phyloP scores from a whole-genome alignment of 1,140 invertebrate genomes.

The Sycophaga agraensis region DNA sequence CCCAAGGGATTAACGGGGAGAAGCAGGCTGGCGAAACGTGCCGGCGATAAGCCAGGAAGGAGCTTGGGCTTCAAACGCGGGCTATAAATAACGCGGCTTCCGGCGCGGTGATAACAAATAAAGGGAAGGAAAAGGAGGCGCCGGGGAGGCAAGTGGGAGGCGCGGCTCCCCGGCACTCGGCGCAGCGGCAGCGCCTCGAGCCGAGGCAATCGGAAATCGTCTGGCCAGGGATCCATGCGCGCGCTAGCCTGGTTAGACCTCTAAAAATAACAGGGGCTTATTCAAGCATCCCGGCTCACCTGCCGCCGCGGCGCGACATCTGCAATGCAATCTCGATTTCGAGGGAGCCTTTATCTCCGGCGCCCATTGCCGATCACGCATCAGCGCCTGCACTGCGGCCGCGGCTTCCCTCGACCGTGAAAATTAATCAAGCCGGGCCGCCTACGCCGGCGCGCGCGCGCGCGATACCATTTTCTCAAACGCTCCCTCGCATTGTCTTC shows the following conservation, averaged over 20 bases:
- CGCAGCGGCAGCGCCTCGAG: background rate
- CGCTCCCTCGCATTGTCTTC: too few species aligned
- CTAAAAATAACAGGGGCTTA: conserved; percentile 50
- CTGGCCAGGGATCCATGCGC: conserved; percentile 8
- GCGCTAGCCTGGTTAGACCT: conserved; percentile 38
- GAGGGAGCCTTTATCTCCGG: conserved; percentile 14
- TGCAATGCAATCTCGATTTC: conserved; percentile 47
- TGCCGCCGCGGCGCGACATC: conserved; percentile 46
- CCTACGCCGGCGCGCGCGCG: background rate
- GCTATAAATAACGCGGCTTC: background rate
- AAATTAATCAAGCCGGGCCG: conserved; percentile 54
- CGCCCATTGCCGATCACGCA: conserved; percentile 47
- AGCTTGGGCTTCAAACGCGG: background rate
- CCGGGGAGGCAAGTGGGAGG: background rate
- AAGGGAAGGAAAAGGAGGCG: background rate
- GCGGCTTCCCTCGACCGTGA: conserved; percentile 49
- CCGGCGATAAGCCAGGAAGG: too few species aligned
- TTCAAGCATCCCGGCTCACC: conserved; percentile 54
- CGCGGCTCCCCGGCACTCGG: background rate
- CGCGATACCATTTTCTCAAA: too few species aligned
- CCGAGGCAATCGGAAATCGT: conserved; percentile 34
- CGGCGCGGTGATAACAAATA: background rate
- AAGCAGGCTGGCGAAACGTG: too few species aligned
- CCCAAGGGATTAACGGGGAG: too few species aligned
- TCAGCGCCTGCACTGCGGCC: conserved; percentile 38